phyloP scores from a whole-genome alignment of 2,888 invertebrate genomes.

The Ligdia adustata region DNA sequence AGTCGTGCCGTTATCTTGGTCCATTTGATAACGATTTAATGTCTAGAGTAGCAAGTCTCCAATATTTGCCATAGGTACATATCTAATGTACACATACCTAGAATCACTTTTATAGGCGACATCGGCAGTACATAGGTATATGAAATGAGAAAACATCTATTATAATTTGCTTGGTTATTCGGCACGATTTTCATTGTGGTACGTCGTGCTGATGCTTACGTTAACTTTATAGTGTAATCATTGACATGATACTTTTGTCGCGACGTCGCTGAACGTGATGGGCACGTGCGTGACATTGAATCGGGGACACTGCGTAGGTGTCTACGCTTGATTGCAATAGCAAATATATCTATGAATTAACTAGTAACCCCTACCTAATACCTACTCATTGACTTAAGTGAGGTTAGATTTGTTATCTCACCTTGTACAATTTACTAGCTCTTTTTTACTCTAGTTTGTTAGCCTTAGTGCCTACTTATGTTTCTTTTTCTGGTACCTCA shows the following conservation, averaged over 20 bases:
- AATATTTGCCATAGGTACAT: conserved; percentile 11
- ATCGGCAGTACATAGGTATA: background rate
- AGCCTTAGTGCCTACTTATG: no score
- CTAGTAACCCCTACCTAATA: conserved; percentile 1
- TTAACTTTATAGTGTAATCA: conserved; percentile 36
- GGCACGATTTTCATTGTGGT: conserved; percentile 26
- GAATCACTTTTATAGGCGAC: background rate
- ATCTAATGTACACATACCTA: background rate
- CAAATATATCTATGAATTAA: conserved; percentile 14
- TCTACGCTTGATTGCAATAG: conserved; percentile 16
- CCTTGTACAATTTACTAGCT: background rate
- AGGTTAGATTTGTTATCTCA: background rate
- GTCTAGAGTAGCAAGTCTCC: conserved; percentile 31
- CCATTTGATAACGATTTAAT: conserved; percentile 65
- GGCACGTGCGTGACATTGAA: conserved; percentile 69
- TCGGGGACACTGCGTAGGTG: conserved; percentile 43
- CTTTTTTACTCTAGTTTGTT: no score
- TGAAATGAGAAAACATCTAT: conserved; percentile 7
- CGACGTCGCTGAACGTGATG: conserved; percentile 39
- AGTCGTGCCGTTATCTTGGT: conserved; percentile 76
- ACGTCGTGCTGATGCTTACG: conserved; percentile 33
- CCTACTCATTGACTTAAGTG: conserved; percentile 2
- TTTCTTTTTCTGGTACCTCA: background rate
- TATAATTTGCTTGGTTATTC: background rate
- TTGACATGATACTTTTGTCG: conserved; percentile 39